Conservation (phyloP, 1,140 invertebrate species). For the Bombus picipes region DNA sequence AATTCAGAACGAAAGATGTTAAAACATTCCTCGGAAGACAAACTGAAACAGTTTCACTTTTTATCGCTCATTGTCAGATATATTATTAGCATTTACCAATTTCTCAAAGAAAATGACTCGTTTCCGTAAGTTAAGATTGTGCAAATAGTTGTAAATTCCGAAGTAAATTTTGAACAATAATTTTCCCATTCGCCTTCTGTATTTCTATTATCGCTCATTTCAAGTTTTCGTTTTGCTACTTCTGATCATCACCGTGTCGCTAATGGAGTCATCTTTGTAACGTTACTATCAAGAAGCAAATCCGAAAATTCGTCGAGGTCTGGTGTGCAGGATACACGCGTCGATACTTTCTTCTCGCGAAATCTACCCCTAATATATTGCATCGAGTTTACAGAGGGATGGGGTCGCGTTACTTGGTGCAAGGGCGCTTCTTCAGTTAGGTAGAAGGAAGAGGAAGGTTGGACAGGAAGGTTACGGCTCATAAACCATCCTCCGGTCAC, state of each 20-base stretch:
- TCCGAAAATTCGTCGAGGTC: slow-evolving; percentile 29
- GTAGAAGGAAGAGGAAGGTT: slow-evolving; percentile 31
- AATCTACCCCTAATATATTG: slow-evolving; percentile 78
- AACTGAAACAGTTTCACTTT: neutral
- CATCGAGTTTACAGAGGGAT: slow-evolving; percentile 65
- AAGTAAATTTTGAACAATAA: no score
- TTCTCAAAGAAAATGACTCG: no score
- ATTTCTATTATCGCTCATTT: no score
- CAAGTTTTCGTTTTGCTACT: no score
- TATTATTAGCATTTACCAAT: no score
- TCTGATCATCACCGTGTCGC: no score
- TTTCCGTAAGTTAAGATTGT: no score
- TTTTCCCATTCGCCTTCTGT: no score
- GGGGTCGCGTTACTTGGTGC: slow-evolving; percentile 55
- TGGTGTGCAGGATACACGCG: slow-evolving; percentile 37
- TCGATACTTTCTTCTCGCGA: slow-evolving; percentile 61
- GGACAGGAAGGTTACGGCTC: slow-evolving; percentile 73
- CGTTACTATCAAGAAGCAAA: neutral
- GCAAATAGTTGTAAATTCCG: no score
- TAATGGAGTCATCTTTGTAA: neutral
- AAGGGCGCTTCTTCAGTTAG: slow-evolving; percentile 41
- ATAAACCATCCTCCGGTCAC: slow-evolving; percentile 75
- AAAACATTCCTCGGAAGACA: neutral
- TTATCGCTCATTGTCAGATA: no score
- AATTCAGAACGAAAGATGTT: neutral